Evolutionary conservation across 2,888 invertebrate species (phyloP), one percentile per base, ranked within the genome.

Genomic region (Macaria notata): DNA sequence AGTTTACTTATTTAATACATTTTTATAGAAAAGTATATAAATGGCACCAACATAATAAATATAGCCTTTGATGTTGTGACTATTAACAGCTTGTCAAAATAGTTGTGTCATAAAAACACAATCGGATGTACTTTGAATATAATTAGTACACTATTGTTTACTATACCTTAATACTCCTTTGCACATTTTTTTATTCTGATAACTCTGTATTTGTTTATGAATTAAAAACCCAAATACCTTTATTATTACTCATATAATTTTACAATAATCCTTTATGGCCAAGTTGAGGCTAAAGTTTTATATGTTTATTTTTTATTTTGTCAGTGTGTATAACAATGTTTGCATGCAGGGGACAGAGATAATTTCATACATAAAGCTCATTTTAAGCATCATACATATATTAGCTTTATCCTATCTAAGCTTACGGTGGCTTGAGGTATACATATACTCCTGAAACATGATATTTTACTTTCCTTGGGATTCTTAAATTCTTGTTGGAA

Each of bases 271-370:
- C 7, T 36, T 6, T 36, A 36, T 36, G 33, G 5, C 33, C 33
- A 6, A 36, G 7, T 36, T 6, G 1, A 6, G 33, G 19, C 19
- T 19, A 19, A 19, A 19, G 19, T 19, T 19, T 19, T 19, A 19
- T 19, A 19, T 19, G 19, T 19, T 19, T 19, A 19, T 19, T 36
- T 6, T 6, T 7, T 6, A 36, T 36, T 36, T 36, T 41, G 4
- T 68, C 48, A 45, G 63, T 61, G 62, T 73, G 66, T 72, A 62
- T 60, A 67, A 69, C 72, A 73, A 65, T 51, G 19, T 57, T 57
- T 63, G 81, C 81, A 81, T 80, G 81, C 74, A 75, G 79, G 80
- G 78, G 81, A 78, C 63, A 78, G 76, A 75, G 60, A 45, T 19
- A 19, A 19, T 19, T 19, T 19, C 19, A 19, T 19, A 19, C 19